These are phyloP conservation scores for Epizoanthus scotinus DNA, from an alignment of 92 coral and sea anemone species.

Conservation along the genomic window DNA sequence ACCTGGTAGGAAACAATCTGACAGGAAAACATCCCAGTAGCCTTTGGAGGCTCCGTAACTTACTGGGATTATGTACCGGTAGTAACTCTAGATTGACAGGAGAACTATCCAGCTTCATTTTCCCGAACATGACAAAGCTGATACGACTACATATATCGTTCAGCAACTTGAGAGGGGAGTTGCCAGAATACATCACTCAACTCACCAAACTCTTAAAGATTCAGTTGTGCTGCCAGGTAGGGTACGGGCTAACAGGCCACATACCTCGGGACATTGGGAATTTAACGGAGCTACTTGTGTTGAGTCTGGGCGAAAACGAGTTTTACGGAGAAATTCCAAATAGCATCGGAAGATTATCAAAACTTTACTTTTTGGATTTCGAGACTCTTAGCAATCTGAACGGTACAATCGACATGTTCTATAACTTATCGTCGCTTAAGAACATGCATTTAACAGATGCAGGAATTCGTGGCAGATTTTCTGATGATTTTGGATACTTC, in stretches of 20 bases:
- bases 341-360: constrained; percentile 43
- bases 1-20: constrained; percentile 50
- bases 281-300: constrained; percentile 45
- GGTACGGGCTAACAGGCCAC: constrained; percentile 51
- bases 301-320: constrained; percentile 56
- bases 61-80: constrained; percentile 51
- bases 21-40: constrained; percentile 52
- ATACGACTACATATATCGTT: constrained; percentile 28
- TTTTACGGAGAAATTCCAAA: constrained; percentile 57
- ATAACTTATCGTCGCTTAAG: constrained; percentile 40
- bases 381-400: constrained; percentile 48
- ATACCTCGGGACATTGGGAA: constrained; percentile 61
- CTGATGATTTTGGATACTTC: constrained; percentile 49
- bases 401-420: constrained; percentile 42
- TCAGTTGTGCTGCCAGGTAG: constrained; percentile 38
- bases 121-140: constrained; percentile 55
- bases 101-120: constrained; percentile 39
- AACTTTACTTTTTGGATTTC: constrained; percentile 49
- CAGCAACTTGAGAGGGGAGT: constrained; percentile 20
- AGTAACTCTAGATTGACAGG: constrained; percentile 50
- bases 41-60: constrained; percentile 61
- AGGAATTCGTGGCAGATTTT: constrained; percentile 55
- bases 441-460: constrained; percentile 52
- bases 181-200: constrained; percentile 44
- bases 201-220: constrained; percentile 45